Percentiles rank a stretch among this genome's conserved stretches.
Conservation (phyloP, 2,113 vertebrate species). For the Fulmarus glacialis region DNA sequence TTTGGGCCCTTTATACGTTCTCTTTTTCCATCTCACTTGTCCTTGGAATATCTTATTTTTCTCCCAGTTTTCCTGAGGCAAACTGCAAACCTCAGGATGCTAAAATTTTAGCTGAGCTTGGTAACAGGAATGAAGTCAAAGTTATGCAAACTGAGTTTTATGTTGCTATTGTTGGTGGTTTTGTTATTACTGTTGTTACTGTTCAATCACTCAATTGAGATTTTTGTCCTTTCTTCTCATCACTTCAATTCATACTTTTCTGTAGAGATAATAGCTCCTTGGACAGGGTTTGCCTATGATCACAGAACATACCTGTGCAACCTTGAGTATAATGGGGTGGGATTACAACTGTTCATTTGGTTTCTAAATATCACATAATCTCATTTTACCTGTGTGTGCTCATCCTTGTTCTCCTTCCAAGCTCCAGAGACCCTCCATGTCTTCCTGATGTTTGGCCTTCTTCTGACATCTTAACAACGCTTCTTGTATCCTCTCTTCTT, state of each 20-base stretch:
- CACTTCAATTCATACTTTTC: background rate
- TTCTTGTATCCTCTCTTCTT: background rate
- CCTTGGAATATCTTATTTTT: background rate
- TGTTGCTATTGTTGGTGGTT: too few species aligned
- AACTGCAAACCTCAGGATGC: background rate
- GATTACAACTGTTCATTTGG: background rate
- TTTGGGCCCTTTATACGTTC: background rate
- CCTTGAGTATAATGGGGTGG: background rate
- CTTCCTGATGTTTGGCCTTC: background rate
- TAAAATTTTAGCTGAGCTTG: background rate
- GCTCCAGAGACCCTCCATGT: background rate
- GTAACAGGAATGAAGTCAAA: background rate
- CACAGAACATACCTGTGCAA: background rate
- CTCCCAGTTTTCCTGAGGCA: background rate
- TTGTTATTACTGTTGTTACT: background rate
- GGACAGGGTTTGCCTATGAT: background rate
- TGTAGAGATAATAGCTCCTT: background rate
- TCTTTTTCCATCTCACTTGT: background rate
- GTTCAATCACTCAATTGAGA: background rate
- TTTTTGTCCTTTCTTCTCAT: background rate
- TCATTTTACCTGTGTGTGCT: background rate
- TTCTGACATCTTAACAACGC: background rate
- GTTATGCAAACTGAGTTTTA: background rate
- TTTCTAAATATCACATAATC: background rate
- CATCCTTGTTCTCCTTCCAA: background rate